phyloP scores from a whole-genome alignment of 2,113 vertebrate species.

The Vulpes vulpes region DNA sequence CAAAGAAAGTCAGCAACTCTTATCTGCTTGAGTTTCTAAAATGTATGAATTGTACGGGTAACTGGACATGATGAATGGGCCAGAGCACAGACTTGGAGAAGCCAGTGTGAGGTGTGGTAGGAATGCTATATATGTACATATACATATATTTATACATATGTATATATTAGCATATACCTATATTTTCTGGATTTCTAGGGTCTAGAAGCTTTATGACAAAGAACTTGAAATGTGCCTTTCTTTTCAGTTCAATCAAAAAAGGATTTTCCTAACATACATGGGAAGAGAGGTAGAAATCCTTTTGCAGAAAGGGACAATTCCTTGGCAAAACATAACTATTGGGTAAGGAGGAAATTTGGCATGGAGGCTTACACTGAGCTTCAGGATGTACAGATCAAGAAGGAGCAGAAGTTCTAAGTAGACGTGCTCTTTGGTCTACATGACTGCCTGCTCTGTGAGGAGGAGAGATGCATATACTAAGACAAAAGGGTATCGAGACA shows the following conservation, averaged over 20 bases:
- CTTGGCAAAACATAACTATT: neutral
- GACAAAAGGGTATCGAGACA: neutral
- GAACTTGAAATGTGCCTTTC: neutral
- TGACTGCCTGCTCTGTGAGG: accelerated
- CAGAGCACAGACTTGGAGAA: neutral
- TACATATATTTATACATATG: neutral
- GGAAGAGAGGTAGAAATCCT: neutral
- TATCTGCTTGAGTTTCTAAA: neutral
- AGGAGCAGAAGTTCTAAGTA: neutral
- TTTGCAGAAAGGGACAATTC: neutral
- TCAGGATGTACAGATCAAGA: neutral
- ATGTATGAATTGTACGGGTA: neutral
- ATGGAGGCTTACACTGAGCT: neutral
- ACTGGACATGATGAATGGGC: neutral
- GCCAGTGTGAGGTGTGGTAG: neutral
- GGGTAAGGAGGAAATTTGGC: neutral
- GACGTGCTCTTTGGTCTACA: neutral
- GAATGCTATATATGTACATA: neutral
- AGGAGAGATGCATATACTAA: accelerated
- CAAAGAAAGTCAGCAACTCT: neutral
- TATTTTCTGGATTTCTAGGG: neutral
- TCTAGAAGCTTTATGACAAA: neutral
- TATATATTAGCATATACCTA: neutral
- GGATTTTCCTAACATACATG: neutral
- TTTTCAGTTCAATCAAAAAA: neutral